phyloP scores from a whole-genome alignment of 2,888 invertebrate genomes.

The Lasioglossum lativentre region DNA sequence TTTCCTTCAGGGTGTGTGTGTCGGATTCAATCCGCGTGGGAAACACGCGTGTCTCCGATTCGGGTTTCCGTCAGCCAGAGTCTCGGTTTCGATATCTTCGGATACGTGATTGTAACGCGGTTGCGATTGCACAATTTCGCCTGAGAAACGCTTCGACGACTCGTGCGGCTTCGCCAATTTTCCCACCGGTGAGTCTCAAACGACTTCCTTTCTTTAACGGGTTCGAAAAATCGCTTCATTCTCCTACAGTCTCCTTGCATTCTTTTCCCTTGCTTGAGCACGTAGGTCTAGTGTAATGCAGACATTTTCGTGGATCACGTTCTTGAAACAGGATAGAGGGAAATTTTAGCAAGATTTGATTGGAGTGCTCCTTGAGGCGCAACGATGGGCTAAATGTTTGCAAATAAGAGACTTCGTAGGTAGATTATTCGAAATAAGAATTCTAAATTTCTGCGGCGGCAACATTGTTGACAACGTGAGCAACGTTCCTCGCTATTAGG shows the following conservation, averaged over 20 bases:
- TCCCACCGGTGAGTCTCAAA: not conserved
- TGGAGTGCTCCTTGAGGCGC: no score
- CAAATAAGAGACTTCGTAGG: no score
- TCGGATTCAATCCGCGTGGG: conserved; percentile 46
- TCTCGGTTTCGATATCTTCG: conserved; percentile 61
- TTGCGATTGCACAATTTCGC: conserved; percentile 34
- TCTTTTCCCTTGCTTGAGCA: not conserved
- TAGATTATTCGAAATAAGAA: no score
- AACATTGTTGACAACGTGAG: no score
- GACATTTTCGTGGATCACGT: not conserved
- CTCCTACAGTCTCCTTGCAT: not conserved
- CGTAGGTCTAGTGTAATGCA: not conserved
- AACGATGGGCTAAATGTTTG: no score
- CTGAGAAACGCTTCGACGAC: not conserved
- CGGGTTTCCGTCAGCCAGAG: conserved; percentile 32
- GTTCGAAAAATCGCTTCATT: not conserved
- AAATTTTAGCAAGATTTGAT: no score
- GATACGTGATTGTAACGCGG: conserved; percentile 13
- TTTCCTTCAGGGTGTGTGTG: conserved; percentile 48
- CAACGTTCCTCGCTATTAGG: no score
- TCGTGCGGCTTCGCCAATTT: not conserved
- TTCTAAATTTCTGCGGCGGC: no score
- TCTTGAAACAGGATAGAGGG: no score
- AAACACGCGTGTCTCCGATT: conserved; percentile 40
- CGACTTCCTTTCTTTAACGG: not conserved